Base-by-base conservation (phyloP, 2,113 vertebrate genomes). In the Sebastes fasciatus region DNA sequence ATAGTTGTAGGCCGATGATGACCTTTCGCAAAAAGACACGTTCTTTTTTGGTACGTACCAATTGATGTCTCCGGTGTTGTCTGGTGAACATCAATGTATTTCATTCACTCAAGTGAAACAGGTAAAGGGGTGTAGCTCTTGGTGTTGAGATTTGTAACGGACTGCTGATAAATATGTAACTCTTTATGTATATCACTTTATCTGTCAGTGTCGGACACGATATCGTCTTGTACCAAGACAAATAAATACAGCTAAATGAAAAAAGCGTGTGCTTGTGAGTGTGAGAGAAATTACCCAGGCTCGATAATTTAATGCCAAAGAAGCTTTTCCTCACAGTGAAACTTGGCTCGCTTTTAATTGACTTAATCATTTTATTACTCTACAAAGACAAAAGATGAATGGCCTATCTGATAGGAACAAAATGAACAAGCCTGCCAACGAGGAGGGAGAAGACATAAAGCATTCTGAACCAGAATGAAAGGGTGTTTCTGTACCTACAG, bases 311-410 rank as follows among this genome's bases (percentile, higher is more conserved):
- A 75, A 73, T 75, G 64, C 14, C 61, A 92, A 55, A 80, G 77
- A 87, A 74, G 78, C 78, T 79, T 84, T 84, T 83, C 51, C 72
- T 70, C 77, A 70, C 66, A 82, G 71, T 73, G 62, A 72, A 82
- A 89, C 86, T 86, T 91, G 81, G 85, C 91, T 83, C 72, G 75
- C 66, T 85, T 92, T 89, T 90, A 91, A 93, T 91, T 90, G 87
- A 92, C 89, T 92, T 93, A 88, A 93, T 93, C 74, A 88, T 88
- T 90, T 84, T 87, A 92, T 90, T 80, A 91, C 80, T 90, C 77
- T 80, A 84, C 87, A 94, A 90, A 93, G 89, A 91, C 90, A 92
- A 91, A 90, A 69, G 84, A 93, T 91, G 87, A 93, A 92, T 91
- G 83, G 42, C 71, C 83, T 92, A 93, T 93, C 92, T 91, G 77